Percentiles rank a stretch among this genome's conserved stretches.
Evolutionary conservation across 2,888 invertebrate genomes (phyloP).

Genomic region (Epinotia demarniana): DNA sequence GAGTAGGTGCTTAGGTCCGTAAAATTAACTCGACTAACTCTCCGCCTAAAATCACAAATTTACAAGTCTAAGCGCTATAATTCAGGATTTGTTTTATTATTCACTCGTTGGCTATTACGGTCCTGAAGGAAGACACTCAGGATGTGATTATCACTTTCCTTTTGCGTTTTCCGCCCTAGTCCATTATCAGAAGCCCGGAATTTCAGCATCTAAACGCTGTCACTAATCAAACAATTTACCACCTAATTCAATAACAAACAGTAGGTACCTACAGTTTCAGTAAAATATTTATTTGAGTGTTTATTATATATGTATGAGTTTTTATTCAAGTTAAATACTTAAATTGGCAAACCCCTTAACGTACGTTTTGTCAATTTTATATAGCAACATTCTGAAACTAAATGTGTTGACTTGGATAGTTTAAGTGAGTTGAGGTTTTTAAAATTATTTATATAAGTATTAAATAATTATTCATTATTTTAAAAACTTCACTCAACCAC

Average conservation of each 20-base stretch:
- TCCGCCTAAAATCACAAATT: constrained; percentile 8
- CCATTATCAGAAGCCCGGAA: constrained; percentile 35
- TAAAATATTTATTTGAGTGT: background rate
- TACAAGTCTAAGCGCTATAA: constrained; percentile 1
- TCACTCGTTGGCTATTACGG: constrained; percentile 24
- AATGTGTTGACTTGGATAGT: no score
- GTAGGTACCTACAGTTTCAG: background rate
- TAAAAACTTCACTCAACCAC: no score
- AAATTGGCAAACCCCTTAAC: no score
- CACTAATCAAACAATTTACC: constrained; percentile 23
- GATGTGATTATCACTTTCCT: constrained; percentile 39
- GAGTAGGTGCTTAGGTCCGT: no score
- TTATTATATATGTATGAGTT: background rate
- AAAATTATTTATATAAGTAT: no score
- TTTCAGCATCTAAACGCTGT: constrained; percentile 12
- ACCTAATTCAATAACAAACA: constrained; percentile 24
- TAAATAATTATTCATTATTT: no score
- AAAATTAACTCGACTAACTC: background rate
- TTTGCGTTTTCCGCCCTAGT: constrained; percentile 28
- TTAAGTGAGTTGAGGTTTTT: no score
- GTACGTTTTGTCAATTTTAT: no score
- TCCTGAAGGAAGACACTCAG: constrained; percentile 23
- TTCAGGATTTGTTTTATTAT: constrained; percentile 32
- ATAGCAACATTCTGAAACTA: no score
- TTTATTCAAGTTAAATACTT: background rate